Evolutionary conservation across 2,113 vertebrate genomes (phyloP), one percentile per base, ranked within the genome.

Genomic region (Fulmarus glacialis): DNA sequence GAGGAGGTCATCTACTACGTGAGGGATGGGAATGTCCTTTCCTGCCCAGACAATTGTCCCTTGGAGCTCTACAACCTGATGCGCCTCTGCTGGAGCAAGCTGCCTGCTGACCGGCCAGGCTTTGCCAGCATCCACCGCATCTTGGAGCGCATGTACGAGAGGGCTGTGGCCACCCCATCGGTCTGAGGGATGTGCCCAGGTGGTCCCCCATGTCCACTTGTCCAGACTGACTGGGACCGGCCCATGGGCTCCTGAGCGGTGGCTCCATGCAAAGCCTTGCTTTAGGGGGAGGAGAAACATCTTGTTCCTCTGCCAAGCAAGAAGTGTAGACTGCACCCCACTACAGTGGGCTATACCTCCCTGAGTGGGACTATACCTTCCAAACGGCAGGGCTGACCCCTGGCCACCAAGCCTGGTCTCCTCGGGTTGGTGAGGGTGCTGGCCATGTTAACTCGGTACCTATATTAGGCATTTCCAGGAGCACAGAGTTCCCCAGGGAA

Each of bases 1-100:
- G 99, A 99, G 89, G 99, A 99, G 94, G 99, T 99, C 30, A 99
- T 99, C 73, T 99, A 99, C 98, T 99, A 99, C 0, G 99, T 99
- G 72, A 98, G 99, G 70, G 99, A 99, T 15, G 99, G 99, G 23
- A 99, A 99, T 43, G 98, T 99, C 87, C 99, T 99, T n/a, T 98
- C 98, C 60, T 99, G 99, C 91, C 99, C 99, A 0, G 99, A 99
- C 47, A 98, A 99, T 93, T 99, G 99, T 91, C 99, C 99, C 2
- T 82, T 99, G 95, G 99, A 99, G 96, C 98, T 99, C 30, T 99
- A 99, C 91, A 99, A 99, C 60, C 98, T 99, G 40, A 99, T 99
- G 99, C 99, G 99, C 11, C 99, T 99, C 45, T 99, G 99, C 45
- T 99, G 99, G 99, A 99, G 99, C 97, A 98, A 98, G 59, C 95